Evolutionary conservation across 2,113 vertebrate genomes (phyloP), one percentile per base, ranked within the genome.

Genomic region (Gasterosteus nipponicus): DNA sequence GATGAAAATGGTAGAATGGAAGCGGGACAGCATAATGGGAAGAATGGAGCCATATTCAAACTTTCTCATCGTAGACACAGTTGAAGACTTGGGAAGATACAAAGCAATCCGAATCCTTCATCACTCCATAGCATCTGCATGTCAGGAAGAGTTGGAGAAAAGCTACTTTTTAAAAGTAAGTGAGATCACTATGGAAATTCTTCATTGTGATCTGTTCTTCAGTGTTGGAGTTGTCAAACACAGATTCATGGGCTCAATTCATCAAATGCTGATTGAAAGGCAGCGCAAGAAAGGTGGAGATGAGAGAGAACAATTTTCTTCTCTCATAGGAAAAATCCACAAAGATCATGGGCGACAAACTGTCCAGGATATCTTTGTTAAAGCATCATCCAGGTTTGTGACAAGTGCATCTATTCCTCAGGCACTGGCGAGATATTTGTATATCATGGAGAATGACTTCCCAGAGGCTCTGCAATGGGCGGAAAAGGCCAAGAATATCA

Each of bases 401-500:
- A 61, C 11, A 7, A 82, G 78, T 0, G 6, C 75, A 4, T 71
- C 83, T 5, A 87, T 93, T 73, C 91, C 91, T 31, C 90, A 92
- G 75, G 91, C 91, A 11, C 0, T 93, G 57, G 91, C 92, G 0
- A 89, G 92, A 51, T 90, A 91, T 19, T 73, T 88, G 22, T 93
- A 83, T 51, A 77, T 91, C 49, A 77, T 81, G 0, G 78, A 82
- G 4, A 47, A 49, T 1, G 83, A 93, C 75, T 92, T 0, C 61
- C 59, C 53, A 19, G 65, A 78, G 5, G 91, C 91, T 58, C 5
- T 84, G n/a, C 66, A 56, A 7, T 93, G 91, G 91, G 90, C 92
- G 14, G 90, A 96, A 91, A 90, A 69, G 59, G 95, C 96, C 63
- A 94, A 86, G 83, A 58, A 8, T 8, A 91, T 93, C 16, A 92